Evolutionary conservation across 2,888 invertebrate species (phyloP).

Genomic region (Drosophila planitibia): DNA sequence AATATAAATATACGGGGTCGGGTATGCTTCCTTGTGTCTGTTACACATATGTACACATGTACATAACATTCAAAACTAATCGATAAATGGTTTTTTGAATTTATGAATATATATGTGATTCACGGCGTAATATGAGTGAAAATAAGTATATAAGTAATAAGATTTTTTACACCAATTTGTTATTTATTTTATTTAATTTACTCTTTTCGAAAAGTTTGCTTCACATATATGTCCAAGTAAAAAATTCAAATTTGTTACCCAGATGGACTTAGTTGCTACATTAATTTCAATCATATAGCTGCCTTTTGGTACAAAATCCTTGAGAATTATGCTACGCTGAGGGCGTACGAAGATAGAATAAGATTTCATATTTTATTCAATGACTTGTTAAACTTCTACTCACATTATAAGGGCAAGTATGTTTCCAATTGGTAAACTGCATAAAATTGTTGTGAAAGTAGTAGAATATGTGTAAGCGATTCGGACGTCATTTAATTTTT

Average conservation of each 20-base stretch:
- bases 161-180: too few species aligned
- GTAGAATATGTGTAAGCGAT: constrained; percentile 15
- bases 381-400: background rate
- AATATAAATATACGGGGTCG: background rate
- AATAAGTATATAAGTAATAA: too few species aligned
- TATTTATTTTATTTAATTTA: background rate
- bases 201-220: constrained; percentile 3
- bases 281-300: constrained; percentile 26
- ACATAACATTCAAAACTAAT: background rate
- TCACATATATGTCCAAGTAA: constrained; percentile 26
- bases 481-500: constrained; percentile 38
- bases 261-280: background rate
- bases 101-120: background rate
- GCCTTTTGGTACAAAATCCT: constrained; percentile 32
- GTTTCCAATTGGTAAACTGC: constrained; percentile 30
- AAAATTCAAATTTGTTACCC: background rate
- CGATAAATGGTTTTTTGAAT: background rate
- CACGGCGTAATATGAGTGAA: background rate
- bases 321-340: constrained; percentile 22
- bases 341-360: background rate
- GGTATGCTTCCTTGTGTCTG: background rate
- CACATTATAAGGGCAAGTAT: constrained; percentile 21
- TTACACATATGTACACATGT: background rate
- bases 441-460: constrained; percentile 4
- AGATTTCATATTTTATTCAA: background rate